A percentile compares a stretch with the other conserved stretches of the same genome.
Conservation (phyloP, 2,797 vertebrate genomes). For the Sebastes hubbsi region DNA sequence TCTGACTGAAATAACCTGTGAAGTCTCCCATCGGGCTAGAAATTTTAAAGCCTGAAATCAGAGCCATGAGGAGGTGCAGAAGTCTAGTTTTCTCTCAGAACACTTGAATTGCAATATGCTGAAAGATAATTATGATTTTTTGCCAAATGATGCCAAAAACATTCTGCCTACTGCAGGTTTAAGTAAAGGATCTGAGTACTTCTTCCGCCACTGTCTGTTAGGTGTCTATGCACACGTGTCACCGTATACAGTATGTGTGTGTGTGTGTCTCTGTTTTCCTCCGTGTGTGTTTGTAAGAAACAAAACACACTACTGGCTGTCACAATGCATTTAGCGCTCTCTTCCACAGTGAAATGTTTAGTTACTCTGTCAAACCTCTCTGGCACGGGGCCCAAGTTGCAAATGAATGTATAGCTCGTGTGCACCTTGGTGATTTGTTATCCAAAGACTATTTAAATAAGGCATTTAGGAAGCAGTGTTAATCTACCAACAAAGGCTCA, state of each 20-base stretch:
- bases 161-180: neutral
- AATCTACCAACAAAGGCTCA: constrained; percentile 46
- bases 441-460: constrained; percentile 60
- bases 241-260: neutral
- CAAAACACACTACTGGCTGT: constrained; percentile 69
- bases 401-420: constrained; percentile 70
- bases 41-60: too few species aligned
- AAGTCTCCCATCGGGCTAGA: too few species aligned
- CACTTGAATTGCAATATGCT: too few species aligned
- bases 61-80: too few species aligned
- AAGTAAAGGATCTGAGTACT: neutral
- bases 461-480: constrained; percentile 51
- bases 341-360: constrained; percentile 69
- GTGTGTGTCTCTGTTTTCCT: constrained; percentile 29
- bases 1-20: too few species aligned
- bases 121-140: too few species aligned
- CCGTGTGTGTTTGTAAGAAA: constrained; percentile 55
- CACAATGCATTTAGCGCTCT: constrained; percentile 69
- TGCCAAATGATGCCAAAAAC: too few species aligned
- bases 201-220: neutral
- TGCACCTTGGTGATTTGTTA: constrained; percentile 63
- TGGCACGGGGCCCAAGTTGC: constrained; percentile 55
- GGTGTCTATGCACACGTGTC: constrained; percentile 24
- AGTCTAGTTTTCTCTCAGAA: too few species aligned
- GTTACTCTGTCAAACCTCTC: constrained; percentile 69